A percentile compares a stretch with the other conserved stretches of the same genome.
phyloP scores from a whole-genome alignment of 1,140 invertebrate species.

The Ptiloglossa arizonensis region DNA sequence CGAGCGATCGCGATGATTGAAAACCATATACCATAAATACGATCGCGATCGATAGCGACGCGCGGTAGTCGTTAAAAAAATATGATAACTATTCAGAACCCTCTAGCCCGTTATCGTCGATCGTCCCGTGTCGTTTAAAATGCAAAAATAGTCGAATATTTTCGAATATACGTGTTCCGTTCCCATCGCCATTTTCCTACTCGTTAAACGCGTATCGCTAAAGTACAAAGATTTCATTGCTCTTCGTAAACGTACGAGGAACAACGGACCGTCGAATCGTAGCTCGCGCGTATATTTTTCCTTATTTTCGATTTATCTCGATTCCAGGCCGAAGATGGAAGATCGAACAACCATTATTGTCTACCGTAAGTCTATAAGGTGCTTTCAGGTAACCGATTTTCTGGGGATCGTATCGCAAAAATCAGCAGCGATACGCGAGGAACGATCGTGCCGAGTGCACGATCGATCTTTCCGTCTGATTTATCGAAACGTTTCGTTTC shows the following conservation, averaged over 20 bases:
- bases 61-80: neutral
- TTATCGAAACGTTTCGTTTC: neutral
- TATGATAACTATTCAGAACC: neutral
- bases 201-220: neutral
- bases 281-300: neutral
- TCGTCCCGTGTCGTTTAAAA: neutral
- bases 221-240: neutral
- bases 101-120: neutral
- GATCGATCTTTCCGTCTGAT: neutral
- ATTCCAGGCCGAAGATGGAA: constrained; percentile 6
- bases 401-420: constrained; percentile 35
- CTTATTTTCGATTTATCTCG: too few species aligned
- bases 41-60: constrained; percentile 23
- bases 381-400: constrained; percentile 56
- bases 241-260: neutral
- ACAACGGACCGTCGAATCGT: neutral
- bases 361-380: constrained; percentile 56
- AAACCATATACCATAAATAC: neutral
- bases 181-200: neutral
- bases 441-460: neutral
- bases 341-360: constrained; percentile 45
- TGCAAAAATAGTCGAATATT: neutral
- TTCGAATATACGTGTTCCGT: too few species aligned
- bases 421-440: constrained; percentile 30
- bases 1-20: neutral